A percentile compares a stretch with the other conserved stretches of the same genome.
phyloP scores from a whole-genome alignment of 30 jellyfish, hydroid and myxozoan species.

The Cassiopea xamachana region DNA sequence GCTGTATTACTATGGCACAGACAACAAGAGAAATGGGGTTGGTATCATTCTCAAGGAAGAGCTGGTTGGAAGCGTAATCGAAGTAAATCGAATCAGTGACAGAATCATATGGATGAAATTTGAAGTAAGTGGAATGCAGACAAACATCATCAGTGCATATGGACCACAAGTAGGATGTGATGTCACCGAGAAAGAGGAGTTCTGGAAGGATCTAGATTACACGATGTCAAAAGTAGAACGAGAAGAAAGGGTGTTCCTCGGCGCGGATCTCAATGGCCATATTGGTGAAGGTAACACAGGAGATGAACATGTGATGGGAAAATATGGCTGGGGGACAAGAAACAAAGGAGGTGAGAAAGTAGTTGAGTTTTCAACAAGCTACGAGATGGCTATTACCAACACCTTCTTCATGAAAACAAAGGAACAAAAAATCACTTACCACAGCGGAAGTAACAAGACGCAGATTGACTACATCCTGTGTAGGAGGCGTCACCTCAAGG shows the following conservation, averaged over 20 bases:
- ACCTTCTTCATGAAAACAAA: not conserved
- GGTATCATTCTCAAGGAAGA: not conserved
- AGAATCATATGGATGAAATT: constrained; percentile 7
- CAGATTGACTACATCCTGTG: not conserved
- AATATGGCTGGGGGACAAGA: constrained; percentile 10
- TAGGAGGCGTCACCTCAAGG: not conserved
- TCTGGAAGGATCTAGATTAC: not conserved
- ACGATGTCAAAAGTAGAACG: not conserved
- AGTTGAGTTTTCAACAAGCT: not conserved
- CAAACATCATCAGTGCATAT: constrained; percentile 5
- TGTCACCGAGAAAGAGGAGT: constrained; percentile 16
- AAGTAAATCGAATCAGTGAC: not conserved
- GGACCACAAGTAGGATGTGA: constrained; percentile 24
- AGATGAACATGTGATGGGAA: constrained; percentile 7
- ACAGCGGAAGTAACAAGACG: not conserved
- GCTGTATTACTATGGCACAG: constrained; percentile 11
- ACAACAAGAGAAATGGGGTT: constrained; percentile 17
- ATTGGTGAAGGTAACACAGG: not conserved
- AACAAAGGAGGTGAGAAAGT: constrained; percentile 12
- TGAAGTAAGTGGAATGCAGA: not conserved
- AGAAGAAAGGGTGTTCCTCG: not conserved
- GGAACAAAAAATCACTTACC: not conserved
- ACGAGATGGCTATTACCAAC: not conserved
- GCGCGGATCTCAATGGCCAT: constrained; percentile 10
- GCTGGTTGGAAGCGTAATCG: not conserved